phyloP scores from a whole-genome alignment of 2,888 invertebrate species.

The Himalopsyche kuldschensis region DNA sequence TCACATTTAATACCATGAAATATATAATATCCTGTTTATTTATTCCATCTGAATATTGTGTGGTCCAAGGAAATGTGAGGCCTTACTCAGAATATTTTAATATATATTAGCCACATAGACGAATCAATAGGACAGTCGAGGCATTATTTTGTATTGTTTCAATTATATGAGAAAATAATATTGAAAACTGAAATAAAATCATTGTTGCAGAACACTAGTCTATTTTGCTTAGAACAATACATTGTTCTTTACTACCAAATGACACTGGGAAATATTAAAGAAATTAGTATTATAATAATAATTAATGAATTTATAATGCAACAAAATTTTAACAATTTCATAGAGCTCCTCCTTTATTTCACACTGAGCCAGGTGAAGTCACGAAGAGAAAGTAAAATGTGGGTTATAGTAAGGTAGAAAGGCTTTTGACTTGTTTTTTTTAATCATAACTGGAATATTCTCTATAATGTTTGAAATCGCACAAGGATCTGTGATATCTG shows the following conservation, averaged over 20 bases:
- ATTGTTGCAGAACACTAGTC: not conserved
- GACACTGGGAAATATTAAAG: too few relatives aligned
- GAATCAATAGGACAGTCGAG: not conserved
- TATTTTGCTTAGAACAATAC: not conserved
- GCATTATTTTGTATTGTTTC: too few relatives aligned
- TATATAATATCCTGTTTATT: too few relatives aligned
- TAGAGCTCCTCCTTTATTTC: not conserved
- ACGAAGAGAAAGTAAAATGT: conserved; percentile 35
- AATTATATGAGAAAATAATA: not conserved
- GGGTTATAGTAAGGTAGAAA: conserved; percentile 11
- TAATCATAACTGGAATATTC: not conserved
- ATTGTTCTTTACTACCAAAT: too few relatives aligned
- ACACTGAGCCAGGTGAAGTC: conserved; percentile 16
- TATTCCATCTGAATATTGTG: too few relatives aligned
- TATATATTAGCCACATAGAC: too few relatives aligned
- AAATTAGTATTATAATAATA: too few relatives aligned
- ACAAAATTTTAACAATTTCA: not conserved
- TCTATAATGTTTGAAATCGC: not conserved
- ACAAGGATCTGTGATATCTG: not conserved
- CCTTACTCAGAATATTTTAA: too few relatives aligned
- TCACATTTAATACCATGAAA: too few relatives aligned
- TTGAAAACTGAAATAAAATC: not conserved
- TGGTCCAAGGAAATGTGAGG: too few relatives aligned
- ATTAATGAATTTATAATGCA: too few relatives aligned
- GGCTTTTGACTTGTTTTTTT: not conserved